Conservation (phyloP, 2,113 vertebrate genomes). For the Misgurnus mizolepis region DNA sequence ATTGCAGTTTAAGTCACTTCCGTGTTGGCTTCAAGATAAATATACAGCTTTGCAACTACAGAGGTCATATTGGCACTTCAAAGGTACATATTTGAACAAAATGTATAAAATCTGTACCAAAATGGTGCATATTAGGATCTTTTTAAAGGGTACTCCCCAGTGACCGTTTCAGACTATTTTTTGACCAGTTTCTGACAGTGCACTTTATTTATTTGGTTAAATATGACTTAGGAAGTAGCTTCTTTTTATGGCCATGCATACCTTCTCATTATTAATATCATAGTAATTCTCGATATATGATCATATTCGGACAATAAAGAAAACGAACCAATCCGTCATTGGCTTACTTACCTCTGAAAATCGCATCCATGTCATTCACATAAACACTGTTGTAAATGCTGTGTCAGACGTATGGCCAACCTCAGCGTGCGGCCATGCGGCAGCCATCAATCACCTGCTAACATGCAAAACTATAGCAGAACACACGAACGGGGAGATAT, state of each 20-base stretch:
- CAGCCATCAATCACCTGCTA: slow-evolving; percentile 52
- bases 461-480: slow-evolving; percentile 49
- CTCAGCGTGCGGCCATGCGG: slow-evolving; percentile 49
- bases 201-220: no score
- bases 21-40: no score
- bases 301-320: background rate
- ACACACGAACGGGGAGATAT: slow-evolving; percentile 55
- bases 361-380: background rate
- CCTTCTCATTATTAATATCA: background rate
- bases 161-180: no score
- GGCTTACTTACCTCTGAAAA: background rate
- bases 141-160: no score
- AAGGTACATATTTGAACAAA: no score
- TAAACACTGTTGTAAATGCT: slow-evolving; percentile 38
- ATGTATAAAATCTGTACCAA: no score
- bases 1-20: no score
- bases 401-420: slow-evolving; percentile 49
- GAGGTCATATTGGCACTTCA: no score
- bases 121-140: no score
- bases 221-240: no score
- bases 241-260: background rate
- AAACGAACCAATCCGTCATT: background rate
- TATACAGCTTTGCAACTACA: no score
- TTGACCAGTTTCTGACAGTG: no score
- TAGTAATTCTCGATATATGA: background rate